Evolutionary conservation across 2,888 invertebrate genomes (phyloP).

Genomic region (Hemaris fuciformis): DNA sequence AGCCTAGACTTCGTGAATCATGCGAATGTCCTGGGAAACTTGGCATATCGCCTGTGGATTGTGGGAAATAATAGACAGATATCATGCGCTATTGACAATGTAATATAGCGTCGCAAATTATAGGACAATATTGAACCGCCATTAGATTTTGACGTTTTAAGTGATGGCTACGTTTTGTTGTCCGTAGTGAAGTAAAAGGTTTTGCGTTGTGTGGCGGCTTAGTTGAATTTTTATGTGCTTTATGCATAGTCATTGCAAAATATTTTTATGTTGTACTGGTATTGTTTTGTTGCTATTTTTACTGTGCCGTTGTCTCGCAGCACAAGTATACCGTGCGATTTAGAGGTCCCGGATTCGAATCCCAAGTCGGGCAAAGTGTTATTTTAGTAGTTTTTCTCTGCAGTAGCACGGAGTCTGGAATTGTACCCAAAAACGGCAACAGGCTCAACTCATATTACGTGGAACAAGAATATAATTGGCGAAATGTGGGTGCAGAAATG

Average conservation of each 20-base stretch:
- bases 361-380: too few species aligned
- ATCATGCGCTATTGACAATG: conserved; percentile 16
- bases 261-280: too few species aligned
- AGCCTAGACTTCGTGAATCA: conserved; percentile 40
- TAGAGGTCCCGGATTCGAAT: too few species aligned
- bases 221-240: neutral
- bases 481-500: too few species aligned
- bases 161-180: neutral
- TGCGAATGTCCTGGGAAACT: conserved; percentile 36
- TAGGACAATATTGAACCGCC: neutral
- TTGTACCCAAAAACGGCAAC: too few species aligned
- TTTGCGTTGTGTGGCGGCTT: neutral
- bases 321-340: too few species aligned
- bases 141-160: neutral
- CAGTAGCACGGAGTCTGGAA: too few species aligned
- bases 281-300: too few species aligned
- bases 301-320: too few species aligned
- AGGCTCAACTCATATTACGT: too few species aligned
- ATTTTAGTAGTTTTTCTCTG: too few species aligned
- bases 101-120: conserved; percentile 1
- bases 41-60: conserved; percentile 27
- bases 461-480: too few species aligned
- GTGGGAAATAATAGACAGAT: conserved; percentile 25
- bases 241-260: neutral
- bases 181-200: neutral